Evolutionary conservation across 2,797 vertebrate species (phyloP).

Genomic region (Hippopotamyrus pictus): DNA sequence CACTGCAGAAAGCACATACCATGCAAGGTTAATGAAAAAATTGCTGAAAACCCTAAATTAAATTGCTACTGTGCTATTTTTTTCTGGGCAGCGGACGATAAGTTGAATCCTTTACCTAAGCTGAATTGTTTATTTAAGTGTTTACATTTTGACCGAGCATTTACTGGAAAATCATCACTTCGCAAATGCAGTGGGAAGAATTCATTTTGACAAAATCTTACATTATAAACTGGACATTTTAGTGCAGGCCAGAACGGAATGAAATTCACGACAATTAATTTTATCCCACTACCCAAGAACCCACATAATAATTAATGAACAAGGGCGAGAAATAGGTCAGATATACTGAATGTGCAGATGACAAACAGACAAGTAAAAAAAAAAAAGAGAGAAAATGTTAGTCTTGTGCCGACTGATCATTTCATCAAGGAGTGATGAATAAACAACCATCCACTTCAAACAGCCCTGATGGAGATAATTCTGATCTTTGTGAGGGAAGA

Average conservation of each 20-base stretch:
- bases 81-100: not conserved
- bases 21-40: conserved; percentile 12
- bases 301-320: not conserved
- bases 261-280: not conserved
- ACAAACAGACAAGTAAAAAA: not conserved
- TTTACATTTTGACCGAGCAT: not conserved
- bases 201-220: not conserved
- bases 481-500: conserved; percentile 22
- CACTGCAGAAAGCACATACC: not conserved
- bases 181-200: not conserved
- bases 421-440: conserved; percentile 32
- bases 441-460: conserved; percentile 32
- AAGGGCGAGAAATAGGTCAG: not conserved
- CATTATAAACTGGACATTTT: not conserved
- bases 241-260: not conserved
- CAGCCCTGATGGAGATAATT: conserved; percentile 18
- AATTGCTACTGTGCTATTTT: not conserved
- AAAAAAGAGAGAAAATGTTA: not conserved
- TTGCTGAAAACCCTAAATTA: not conserved
- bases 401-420: conserved; percentile 16
- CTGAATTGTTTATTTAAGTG: not conserved
- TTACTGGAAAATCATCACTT: not conserved
- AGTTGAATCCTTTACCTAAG: not conserved
- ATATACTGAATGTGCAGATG: not conserved
- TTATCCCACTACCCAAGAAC: not conserved